Percentiles rank a stretch among this genome's conserved stretches.
Evolutionary conservation across 1,140 invertebrate species (phyloP).

Genomic region (Tribolium castaneum): DNA sequence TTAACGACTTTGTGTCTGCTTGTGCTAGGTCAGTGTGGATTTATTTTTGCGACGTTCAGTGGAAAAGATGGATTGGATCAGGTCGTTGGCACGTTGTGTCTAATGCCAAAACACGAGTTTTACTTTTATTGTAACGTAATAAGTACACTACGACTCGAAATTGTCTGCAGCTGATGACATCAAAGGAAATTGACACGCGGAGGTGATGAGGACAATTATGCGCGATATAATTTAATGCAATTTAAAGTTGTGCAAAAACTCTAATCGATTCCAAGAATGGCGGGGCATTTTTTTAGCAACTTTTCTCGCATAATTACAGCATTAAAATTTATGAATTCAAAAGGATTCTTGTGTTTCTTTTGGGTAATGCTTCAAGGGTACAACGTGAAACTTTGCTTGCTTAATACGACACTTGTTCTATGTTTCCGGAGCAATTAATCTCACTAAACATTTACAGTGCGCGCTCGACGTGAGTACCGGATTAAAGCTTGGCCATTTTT

Average conservation of each 20-base stretch:
- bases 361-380: background rate
- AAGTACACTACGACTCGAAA: background rate
- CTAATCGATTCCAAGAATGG: background rate
- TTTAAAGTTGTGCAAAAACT: background rate
- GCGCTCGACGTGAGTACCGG: background rate
- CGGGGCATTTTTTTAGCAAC: too few relatives aligned
- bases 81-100: slow-evolving; percentile 36
- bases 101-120: slow-evolving; percentile 16
- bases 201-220: background rate
- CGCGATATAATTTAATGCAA: background rate
- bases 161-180: background rate
- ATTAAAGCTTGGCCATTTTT: background rate
- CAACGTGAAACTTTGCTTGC: background rate
- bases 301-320: background rate
- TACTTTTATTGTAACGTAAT: slow-evolving; percentile 28
- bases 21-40: slow-evolving; percentile 40
- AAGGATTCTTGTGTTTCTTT: background rate
- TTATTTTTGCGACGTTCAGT: slow-evolving; percentile 32
- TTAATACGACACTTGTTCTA: background rate
- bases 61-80: slow-evolving; percentile 35
- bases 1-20: slow-evolving; percentile 34
- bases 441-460: background rate
- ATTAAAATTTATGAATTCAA: background rate
- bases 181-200: slow-evolving; percentile 8
- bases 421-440: slow-evolving; percentile 3